Evolutionary conservation across 2,797 vertebrate species (phyloP).

Genomic region (Acrocephalus scirpaceus): DNA sequence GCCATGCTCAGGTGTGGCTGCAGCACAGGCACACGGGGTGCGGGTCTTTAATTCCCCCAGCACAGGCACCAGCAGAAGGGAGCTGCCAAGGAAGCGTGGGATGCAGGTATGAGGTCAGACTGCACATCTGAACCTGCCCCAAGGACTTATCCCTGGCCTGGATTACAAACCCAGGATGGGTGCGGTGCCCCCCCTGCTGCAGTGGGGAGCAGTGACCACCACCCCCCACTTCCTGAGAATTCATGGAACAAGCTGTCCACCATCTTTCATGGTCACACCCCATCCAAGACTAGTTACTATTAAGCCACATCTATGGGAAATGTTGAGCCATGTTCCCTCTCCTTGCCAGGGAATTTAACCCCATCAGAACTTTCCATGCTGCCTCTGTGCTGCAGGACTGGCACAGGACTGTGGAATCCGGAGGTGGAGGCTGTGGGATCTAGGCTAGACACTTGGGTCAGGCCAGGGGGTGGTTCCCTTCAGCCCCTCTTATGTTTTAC

Average conservation of each 20-base stretch:
- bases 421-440: background rate
- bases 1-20: rapidly evolving
- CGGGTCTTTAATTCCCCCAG: background rate
- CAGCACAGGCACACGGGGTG: rapidly evolving
- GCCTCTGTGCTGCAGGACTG: rapidly evolving
- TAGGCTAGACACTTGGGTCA: background rate
- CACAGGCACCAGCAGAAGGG: rapidly evolving
- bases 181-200: background rate
- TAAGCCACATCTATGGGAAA: rapidly evolving
- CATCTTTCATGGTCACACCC: too few species aligned
- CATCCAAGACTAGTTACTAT: rapidly evolving
- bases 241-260: background rate
- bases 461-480: background rate
- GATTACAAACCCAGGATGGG: background rate
- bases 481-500: rapidly evolving
- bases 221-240: background rate
- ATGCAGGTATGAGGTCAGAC: rapidly evolving
- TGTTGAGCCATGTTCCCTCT: rapidly evolving
- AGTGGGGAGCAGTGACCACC: rapidly evolving
- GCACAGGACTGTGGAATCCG: rapidly evolving
- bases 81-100: rapidly evolving
- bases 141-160: background rate
- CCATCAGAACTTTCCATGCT: background rate
- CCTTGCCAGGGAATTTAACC: background rate
- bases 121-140: too few species aligned